These are phyloP conservation scores for Rafetus swinhoei DNA, from an alignment of 2,113 vertebrate species.

Conservation along the genomic window DNA sequence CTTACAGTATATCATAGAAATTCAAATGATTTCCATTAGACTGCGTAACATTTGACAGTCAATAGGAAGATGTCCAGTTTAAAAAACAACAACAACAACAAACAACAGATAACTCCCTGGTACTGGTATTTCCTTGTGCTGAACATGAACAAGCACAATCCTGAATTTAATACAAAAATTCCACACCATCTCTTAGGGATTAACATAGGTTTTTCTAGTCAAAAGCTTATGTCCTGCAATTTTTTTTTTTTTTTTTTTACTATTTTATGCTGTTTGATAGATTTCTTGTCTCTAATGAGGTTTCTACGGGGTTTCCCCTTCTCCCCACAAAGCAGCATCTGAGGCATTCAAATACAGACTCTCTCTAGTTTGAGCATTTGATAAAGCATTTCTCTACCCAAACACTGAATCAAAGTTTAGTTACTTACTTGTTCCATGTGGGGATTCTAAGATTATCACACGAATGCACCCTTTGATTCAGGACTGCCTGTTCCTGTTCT, in stretches of 20 bases:
- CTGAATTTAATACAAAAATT: not conserved
- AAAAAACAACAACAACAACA: too few species aligned
- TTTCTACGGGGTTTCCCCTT: not conserved
- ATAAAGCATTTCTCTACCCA: not conserved
- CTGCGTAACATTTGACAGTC: not conserved
- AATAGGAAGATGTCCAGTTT: not conserved
- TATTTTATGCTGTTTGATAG: not conserved
- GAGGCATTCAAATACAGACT: not conserved
- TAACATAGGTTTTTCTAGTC: not conserved
- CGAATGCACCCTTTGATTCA: not conserved
- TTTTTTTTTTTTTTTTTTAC: not conserved
- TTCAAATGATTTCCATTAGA: not conserved
- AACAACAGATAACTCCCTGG: not conserved
- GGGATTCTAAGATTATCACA: not conserved
- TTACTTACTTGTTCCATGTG: constrained; percentile 18
- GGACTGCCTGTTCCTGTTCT: not conserved
- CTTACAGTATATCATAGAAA: not conserved
- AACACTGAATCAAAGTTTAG: not conserved
- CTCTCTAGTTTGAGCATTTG: not conserved
- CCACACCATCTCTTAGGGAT: not conserved
- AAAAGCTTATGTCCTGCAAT: not conserved
- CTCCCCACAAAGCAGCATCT: not conserved
- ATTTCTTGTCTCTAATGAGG: not conserved
- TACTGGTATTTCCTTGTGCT: not conserved
- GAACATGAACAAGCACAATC: not conserved